These are phyloP conservation scores for Antigone vipio DNA, from an alignment of 2,113 vertebrate genomes.

Conservation along the genomic window DNA sequence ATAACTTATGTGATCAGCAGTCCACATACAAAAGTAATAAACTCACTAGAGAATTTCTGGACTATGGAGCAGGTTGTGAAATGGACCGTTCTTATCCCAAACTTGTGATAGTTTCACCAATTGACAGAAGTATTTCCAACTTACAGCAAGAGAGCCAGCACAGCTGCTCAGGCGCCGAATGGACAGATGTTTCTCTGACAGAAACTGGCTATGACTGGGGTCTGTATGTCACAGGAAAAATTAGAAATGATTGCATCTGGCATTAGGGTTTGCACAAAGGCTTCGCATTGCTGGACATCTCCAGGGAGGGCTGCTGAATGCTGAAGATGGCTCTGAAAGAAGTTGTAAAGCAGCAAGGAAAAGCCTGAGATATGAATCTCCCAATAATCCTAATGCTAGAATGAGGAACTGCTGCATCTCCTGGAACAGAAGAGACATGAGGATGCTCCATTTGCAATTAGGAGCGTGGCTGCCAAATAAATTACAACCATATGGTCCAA, in stretches of 20 bases:
- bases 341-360: not conserved
- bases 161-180: not conserved
- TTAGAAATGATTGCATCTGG: not conserved
- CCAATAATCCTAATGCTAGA: not conserved
- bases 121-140: conserved; percentile 22
- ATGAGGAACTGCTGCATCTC: conserved; percentile 2
- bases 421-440: conserved; percentile 19
- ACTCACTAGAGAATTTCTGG: not conserved
- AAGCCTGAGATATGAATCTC: not conserved
- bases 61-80: not conserved
- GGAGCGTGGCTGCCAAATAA: conserved; percentile 50
- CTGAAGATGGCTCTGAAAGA: not conserved
- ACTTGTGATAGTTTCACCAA: not conserved
- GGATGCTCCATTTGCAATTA: conserved; percentile 55
- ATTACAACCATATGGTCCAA: conserved; percentile 59
- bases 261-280: not conserved
- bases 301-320: not conserved
- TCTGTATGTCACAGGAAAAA: conserved; percentile 11
- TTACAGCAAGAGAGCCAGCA: conserved; percentile 2
- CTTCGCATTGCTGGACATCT: not conserved
- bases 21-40: not conserved
- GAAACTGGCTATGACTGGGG: conserved; percentile 9
- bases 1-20: not conserved
- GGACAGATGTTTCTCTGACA: conserved; percentile 58
- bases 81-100: not conserved